These are phyloP conservation scores for Enteromius afrohamiltoni DNA, from an alignment of 2,797 vertebrate genomes.

Conservation along the genomic window DNA sequence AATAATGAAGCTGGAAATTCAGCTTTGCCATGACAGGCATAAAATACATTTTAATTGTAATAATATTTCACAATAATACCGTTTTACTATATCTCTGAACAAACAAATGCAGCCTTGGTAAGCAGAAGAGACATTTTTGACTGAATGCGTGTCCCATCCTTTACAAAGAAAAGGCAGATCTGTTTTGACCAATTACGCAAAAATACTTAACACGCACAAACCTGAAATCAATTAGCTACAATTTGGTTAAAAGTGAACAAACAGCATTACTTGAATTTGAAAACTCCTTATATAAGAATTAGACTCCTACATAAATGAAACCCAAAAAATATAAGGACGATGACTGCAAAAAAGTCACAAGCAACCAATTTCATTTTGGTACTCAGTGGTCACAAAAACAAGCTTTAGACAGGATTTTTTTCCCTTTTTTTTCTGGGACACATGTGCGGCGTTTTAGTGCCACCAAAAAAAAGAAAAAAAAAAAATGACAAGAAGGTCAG, in stretches of 20 bases:
- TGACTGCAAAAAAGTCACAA: not conserved
- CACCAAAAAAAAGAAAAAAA: too few relatives aligned
- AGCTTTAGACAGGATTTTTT: not conserved
- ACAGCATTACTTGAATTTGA: not conserved
- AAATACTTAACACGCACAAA: not conserved
- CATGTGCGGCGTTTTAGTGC: slow-evolving; percentile 44
- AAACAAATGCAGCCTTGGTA: not conserved
- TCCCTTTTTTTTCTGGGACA: slow-evolving; percentile 60
- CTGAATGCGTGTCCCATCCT: not conserved
- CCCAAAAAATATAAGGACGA: not conserved
- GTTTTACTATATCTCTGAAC: not conserved
- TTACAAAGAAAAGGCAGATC: not conserved
- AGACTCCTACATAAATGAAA: not conserved
- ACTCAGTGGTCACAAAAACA: slow-evolving; percentile 67
- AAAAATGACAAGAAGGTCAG: too few relatives aligned
- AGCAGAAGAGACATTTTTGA: not conserved
- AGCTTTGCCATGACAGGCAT: too few relatives aligned
- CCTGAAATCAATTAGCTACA: not conserved
- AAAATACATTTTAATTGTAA: not conserved
- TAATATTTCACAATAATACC: not conserved
- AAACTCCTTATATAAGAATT: not conserved
- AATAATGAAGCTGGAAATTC: not conserved
- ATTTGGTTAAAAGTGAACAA: slow-evolving; percentile 1
- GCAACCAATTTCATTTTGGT: slow-evolving; percentile 28
- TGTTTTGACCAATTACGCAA: too few relatives aligned